phyloP scores from a whole-genome alignment of 2,888 invertebrate species.

The Volucella inflata region DNA sequence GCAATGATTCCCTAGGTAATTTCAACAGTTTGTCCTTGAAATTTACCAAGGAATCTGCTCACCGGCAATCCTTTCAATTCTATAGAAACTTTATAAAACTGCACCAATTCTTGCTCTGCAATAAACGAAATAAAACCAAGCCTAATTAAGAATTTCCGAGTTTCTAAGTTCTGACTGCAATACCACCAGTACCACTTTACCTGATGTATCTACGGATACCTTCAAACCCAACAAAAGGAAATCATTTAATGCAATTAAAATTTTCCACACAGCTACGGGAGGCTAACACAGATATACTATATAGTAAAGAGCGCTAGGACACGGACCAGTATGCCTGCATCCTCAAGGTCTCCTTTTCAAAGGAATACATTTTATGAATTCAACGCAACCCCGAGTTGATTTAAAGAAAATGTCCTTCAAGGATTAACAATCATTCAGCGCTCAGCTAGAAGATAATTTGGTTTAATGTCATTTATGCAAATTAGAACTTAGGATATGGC shows the following conservation, averaged over 20 bases:
- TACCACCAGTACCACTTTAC: conserved; percentile 50
- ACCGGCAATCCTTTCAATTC: conserved; percentile 55
- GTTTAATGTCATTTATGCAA: conserved; percentile 67
- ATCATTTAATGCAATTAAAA: conserved; percentile 74
- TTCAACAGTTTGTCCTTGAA: conserved; percentile 57
- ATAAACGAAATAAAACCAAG: conserved; percentile 74
- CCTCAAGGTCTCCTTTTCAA: conserved; percentile 37
- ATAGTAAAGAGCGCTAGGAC: conserved; percentile 49
- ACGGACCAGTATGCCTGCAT: conserved; percentile 4
- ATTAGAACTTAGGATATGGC: conserved; percentile 41
- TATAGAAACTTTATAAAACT: conserved; percentile 43
- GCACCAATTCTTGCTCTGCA: conserved; percentile 58
- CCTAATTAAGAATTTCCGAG: conserved; percentile 74
- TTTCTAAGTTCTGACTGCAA: conserved; percentile 39
- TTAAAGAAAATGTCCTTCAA: neutral
- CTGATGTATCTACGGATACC: conserved; percentile 49
- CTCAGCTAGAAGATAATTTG: conserved; percentile 54
- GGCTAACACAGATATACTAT: too few species aligned
- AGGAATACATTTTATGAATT: conserved; percentile 37
- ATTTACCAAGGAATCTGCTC: conserved; percentile 54
- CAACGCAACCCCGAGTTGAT: conserved; percentile 23
- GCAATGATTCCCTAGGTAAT: conserved; percentile 24
- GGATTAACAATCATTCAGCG: conserved; percentile 39
- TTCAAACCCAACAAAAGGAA: conserved; percentile 57
- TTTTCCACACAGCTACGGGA: conserved; percentile 32